Conservation (phyloP, 2,113 vertebrate genomes). For the Callaeas wilsoni region DNA sequence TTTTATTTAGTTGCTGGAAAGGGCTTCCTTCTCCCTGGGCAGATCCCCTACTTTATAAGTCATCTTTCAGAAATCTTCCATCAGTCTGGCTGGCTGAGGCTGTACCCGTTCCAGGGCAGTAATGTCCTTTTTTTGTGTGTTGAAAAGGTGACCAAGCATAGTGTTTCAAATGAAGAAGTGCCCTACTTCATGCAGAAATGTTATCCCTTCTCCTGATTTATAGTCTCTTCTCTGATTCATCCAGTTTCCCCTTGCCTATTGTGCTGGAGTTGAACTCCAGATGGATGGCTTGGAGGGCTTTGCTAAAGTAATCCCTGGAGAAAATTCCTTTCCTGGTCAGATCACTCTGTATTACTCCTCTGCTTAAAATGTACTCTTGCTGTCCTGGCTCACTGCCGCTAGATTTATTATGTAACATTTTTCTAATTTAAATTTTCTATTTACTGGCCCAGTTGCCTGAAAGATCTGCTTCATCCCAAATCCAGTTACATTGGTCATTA, state of each 20-base stretch:
- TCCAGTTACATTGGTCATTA: not conserved
- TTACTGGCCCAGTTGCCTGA: not conserved
- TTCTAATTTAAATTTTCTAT: conserved; percentile 38
- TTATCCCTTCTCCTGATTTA: not conserved
- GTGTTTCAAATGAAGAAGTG: not conserved
- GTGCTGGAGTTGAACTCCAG: not conserved
- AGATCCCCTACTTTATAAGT: not conserved
- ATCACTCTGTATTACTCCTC: conserved; percentile 20
- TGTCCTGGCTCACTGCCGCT: conserved; percentile 20
- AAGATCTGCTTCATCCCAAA: not conserved
- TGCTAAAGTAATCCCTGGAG: conserved; percentile 27
- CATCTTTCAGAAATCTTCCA: not conserved
- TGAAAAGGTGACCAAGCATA: not conserved
- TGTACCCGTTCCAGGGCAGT: not conserved
- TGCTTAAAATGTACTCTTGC: conserved; percentile 4
- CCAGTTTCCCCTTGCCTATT: not conserved
- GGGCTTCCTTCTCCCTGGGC: not conserved
- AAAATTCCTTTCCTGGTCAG: conserved; percentile 38
- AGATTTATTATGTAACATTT: conserved; percentile 31
- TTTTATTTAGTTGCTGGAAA: not conserved
- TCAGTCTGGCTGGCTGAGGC: not conserved
- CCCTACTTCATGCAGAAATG: not conserved
- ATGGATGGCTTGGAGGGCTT: not conserved
- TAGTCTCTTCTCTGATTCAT: not conserved
- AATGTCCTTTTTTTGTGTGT: not conserved